Evolutionary conservation across 2,113 vertebrate species (phyloP).

Genomic region (Chiloscyllium plagiosum): DNA sequence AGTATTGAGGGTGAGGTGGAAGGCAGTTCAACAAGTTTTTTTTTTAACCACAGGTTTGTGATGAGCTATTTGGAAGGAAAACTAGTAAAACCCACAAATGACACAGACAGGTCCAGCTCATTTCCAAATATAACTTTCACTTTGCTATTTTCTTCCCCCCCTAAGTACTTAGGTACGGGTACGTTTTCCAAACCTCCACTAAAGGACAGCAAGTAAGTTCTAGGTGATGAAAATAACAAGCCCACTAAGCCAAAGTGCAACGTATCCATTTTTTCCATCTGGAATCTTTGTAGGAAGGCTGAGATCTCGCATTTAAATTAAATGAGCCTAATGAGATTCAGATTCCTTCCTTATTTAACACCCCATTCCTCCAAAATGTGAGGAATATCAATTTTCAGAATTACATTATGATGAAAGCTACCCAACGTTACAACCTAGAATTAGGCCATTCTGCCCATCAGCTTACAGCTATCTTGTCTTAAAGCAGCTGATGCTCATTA

Average conservation of each 20-base stretch:
- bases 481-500: neutral
- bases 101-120: too few relatives aligned
- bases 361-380: neutral
- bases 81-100: too few relatives aligned
- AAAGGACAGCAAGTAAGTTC: neutral
- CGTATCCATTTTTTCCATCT: neutral
- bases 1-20: neutral
- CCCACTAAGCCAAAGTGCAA: neutral
- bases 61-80: neutral
- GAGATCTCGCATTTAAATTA: neutral
- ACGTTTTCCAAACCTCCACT: neutral
- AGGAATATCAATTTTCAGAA: neutral
- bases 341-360: neutral
- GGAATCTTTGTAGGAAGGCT: neutral
- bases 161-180: neutral
- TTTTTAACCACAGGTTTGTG: too few relatives aligned
- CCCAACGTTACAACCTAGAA: neutral
- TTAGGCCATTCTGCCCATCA: neutral
- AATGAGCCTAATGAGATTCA: neutral
- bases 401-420: neutral
- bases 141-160: too few relatives aligned
- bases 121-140: too few relatives aligned
- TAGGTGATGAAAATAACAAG: neutral
- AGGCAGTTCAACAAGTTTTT: neutral
- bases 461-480: neutral